Evolutionary conservation across 2,113 vertebrate genomes (phyloP).

Genomic region (Aptenodytes patagonicus): DNA sequence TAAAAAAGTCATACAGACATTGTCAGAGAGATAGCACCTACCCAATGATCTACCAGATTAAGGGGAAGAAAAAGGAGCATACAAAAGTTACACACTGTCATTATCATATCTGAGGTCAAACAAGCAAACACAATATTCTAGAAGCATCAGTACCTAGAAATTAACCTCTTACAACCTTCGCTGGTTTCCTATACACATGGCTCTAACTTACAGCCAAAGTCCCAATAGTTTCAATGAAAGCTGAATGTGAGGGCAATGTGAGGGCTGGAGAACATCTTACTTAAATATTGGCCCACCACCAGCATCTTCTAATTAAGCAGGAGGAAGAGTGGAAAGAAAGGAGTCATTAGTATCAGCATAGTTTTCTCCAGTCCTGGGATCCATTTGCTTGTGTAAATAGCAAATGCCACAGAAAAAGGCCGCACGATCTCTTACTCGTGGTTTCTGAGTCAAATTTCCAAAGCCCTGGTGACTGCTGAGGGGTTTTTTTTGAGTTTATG

Average conservation of each 20-base stretch:
- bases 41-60: neutral
- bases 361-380: neutral
- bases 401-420: neutral
- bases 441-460: neutral
- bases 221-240: neutral
- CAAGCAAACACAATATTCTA: neutral
- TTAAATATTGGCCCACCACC: neutral
- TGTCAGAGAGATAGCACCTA: neutral
- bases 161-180: neutral
- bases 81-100: neutral
- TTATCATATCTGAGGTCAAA: neutral
- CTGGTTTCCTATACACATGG: accelerated
- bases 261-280: neutral
- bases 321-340: neutral
- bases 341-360: neutral
- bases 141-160: neutral
- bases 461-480: neutral
- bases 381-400: neutral
- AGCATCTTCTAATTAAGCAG: neutral
- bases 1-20: neutral
- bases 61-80: neutral
- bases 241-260: neutral
- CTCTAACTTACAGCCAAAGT: neutral
- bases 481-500: neutral
- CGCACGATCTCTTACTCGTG: neutral